A percentile compares a stretch with the other conserved stretches of the same genome.
phyloP scores from a whole-genome alignment of 2,113 vertebrate genomes.

The Larimichthys polyactis region DNA sequence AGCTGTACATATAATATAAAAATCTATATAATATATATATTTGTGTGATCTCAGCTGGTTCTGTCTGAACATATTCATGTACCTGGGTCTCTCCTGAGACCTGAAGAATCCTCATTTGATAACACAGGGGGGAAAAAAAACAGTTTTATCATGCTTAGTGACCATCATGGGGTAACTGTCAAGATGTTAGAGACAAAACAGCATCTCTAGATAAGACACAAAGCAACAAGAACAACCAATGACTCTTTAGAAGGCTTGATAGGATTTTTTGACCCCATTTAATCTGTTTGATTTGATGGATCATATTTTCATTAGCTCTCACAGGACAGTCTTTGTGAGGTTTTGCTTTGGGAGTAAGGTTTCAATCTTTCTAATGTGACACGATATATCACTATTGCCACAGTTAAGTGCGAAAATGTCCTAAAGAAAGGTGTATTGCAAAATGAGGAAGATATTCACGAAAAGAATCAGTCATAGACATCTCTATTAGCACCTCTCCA shows the following conservation, averaged over 20 bases:
- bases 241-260: not conserved
- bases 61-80: not conserved
- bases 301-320: not conserved
- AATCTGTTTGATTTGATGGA: not conserved
- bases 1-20: conserved; percentile 21
- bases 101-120: not conserved
- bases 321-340: not conserved
- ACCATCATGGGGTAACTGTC: not conserved
- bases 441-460: conserved; percentile 2
- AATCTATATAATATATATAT: conserved; percentile 1
- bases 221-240: not conserved
- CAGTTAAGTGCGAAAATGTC: not conserved
- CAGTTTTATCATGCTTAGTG: not conserved
- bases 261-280: not conserved
- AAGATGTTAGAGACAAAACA: not conserved
- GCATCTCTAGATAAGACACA: not conserved
- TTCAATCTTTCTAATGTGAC: not conserved
- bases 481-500: too few relatives aligned
- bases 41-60: not conserved
- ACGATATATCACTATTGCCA: not conserved
- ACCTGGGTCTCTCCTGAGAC: not conserved
- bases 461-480: not conserved
- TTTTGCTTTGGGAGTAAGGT: not conserved
- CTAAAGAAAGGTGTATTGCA: not conserved
- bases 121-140: not conserved